These are phyloP conservation scores for Drosophila imparisetae DNA, from an alignment of 2,888 invertebrate species.

Conservation along the genomic window DNA sequence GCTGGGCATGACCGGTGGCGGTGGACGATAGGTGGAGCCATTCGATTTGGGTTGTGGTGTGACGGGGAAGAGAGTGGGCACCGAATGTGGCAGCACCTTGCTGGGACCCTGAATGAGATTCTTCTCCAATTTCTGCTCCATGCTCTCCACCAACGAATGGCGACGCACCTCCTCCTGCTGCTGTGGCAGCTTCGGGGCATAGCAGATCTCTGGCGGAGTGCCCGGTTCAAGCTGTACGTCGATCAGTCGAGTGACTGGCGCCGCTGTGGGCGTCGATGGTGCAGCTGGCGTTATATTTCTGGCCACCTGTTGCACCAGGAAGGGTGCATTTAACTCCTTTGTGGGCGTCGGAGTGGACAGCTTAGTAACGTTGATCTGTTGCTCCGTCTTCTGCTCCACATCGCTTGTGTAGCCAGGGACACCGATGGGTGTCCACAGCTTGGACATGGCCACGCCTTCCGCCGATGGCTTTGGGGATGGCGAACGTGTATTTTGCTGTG, in stretches of 20 bases:
- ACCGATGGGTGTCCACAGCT: constrained; percentile 86
- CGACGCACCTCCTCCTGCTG: constrained; percentile 84
- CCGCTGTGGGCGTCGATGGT: constrained; percentile 1
- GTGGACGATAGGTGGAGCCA: constrained; percentile 81
- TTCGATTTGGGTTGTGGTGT: constrained; percentile 83
- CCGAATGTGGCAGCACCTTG: constrained; percentile 86
- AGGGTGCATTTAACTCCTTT: constrained; percentile 85
- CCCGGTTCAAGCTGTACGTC: constrained; percentile 88
- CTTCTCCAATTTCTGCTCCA: constrained; percentile 86
- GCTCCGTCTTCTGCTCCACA: constrained; percentile 62
- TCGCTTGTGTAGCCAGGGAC: constrained; percentile 72
- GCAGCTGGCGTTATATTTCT: constrained; percentile 73
- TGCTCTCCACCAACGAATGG: constrained; percentile 86
- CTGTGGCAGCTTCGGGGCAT: constrained; percentile 86
- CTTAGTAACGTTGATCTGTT: constrained; percentile 36
- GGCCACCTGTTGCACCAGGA: constrained; percentile 84
- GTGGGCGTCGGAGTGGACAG: constrained; percentile 70
- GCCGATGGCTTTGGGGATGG: constrained; percentile 87
- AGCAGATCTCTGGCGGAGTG: constrained; percentile 89
- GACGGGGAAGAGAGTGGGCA: constrained; percentile 86
- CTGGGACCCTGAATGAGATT: constrained; percentile 85
- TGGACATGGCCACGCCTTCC: constrained; percentile 89
- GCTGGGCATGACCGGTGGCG: constrained; percentile 87
- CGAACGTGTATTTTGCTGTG: constrained; percentile 81
- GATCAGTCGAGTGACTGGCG: constrained; percentile 83